Evolutionary conservation across 2,113 vertebrate species (phyloP).

Genomic region (Chelonoidis abingdonii): DNA sequence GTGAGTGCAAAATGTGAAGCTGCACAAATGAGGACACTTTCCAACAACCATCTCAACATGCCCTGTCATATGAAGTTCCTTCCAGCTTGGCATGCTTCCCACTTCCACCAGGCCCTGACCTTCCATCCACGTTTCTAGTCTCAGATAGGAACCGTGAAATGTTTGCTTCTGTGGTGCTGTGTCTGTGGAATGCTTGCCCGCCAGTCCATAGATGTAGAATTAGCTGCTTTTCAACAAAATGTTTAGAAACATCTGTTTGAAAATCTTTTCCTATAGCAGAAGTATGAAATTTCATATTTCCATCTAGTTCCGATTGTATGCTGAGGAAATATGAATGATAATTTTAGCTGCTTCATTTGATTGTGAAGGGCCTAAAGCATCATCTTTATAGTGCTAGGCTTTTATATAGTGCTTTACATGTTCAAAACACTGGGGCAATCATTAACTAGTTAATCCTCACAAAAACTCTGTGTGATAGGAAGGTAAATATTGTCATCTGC

Average conservation of each 20-base stretch:
- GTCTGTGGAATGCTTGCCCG: background rate
- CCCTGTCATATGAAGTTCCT: background rate
- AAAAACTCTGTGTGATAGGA: background rate
- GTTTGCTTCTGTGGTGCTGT: background rate
- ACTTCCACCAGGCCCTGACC: background rate
- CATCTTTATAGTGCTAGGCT: background rate
- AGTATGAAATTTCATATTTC: background rate
- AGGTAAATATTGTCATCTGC: background rate
- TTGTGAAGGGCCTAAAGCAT: background rate
- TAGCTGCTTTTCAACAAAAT: background rate
- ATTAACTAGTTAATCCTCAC: background rate
- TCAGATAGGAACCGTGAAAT: background rate
- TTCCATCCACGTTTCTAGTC: background rate
- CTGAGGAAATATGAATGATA: background rate
- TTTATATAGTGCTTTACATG: background rate
- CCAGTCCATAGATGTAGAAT: background rate
- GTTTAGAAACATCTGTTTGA: background rate
- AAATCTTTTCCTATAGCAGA: background rate
- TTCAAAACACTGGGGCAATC: background rate
- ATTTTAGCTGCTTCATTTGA: background rate
- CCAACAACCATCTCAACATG: background rate
- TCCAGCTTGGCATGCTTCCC: background rate
- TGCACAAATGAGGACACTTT: rapidly evolving
- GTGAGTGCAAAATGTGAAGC: background rate
- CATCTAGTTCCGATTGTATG: background rate